Conservation (phyloP, 2,888 invertebrate species). For the Ennomos quercinarius region DNA sequence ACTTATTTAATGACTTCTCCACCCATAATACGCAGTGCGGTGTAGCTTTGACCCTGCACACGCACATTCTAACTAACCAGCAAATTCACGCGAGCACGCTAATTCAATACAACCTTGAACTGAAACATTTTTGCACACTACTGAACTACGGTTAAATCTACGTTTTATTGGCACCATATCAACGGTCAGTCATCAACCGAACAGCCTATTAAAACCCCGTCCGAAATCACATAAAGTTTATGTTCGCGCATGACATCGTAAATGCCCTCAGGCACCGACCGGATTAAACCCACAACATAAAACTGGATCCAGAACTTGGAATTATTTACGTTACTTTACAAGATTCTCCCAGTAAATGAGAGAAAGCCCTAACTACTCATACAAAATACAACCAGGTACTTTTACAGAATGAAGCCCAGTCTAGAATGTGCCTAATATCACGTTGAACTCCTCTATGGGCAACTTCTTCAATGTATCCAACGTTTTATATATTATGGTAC, state of each 20-base stretch:
- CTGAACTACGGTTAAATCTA: conserved; percentile 38
- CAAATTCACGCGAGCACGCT: conserved; percentile 37
- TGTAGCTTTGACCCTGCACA: conserved; percentile 41
- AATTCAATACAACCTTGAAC: conserved; percentile 37
- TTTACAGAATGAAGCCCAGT: conserved; percentile 1
- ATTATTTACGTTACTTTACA: conserved; percentile 11
- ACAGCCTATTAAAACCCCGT: conserved; percentile 66
- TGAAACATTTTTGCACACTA: conserved; percentile 23
- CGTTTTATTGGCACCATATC: conserved; percentile 57
- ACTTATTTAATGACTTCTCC: too few species aligned
- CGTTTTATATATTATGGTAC: conserved; percentile 12
- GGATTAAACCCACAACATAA: conserved; percentile 66
- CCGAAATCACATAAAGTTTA: conserved; percentile 75
- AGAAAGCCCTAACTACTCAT: too few species aligned
- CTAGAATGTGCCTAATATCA: conserved; percentile 6
- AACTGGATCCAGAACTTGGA: conserved; percentile 57
- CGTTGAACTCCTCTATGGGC: conserved; percentile 5
- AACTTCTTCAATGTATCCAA: conserved; percentile 11
- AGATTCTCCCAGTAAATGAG: not conserved
- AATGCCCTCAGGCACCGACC: conserved; percentile 60
- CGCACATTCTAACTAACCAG: conserved; percentile 31
- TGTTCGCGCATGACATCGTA: conserved; percentile 72
- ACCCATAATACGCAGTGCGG: conserved; percentile 12
- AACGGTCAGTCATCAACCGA: conserved; percentile 56
- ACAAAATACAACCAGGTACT: too few species aligned